Base-by-base conservation (phyloP, 2,797 vertebrate genomes). In the Serranus cabrilla region DNA sequence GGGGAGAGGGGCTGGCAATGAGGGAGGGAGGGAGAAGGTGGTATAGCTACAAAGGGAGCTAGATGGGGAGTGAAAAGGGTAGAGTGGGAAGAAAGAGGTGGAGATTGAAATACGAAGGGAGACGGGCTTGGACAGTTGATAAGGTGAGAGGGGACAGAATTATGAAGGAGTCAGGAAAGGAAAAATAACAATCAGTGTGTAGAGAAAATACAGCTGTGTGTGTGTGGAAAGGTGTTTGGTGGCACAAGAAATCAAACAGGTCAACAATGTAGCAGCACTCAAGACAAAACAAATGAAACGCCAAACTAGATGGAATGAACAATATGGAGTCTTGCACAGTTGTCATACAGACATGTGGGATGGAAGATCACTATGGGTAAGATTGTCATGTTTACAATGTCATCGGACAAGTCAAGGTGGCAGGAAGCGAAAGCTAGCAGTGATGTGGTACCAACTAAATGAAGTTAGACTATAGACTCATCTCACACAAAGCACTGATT, bases 11-110 rank as follows among this genome's bases (percentile, higher is more conserved):
- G 56, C 63, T 56, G 65, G 54, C 14, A 61, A 58, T 66, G 25
- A 52, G 52, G 14, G 57, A 52, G 74, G 65, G 57, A 65, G 85
- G 70, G 76, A 76, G 74, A 64, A 66, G 80, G 83, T 70, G 74
- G 80, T 87, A 58, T 52, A 70, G 78, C 76, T 71, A 72, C 75
- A 88, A 86, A 87, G 76, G 76, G 72, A 88, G 82, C 80, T 76
- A 75, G 85, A 87, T 87, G 57, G 76, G 85, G 78, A 86, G 80
- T 59, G 40, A 85, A 91, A 89, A 84, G 72, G 76, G 83, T 76
- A 81, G 77, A 86, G 76, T 31, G 20, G 58, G 71, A 81, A 89
- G 80, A 88, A 71, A 80, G 80, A 80, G 82, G 85, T 76, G 58
- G 56, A 79, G 85, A 85, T 71, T 75, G 84, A 88, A 82, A 85